These are phyloP conservation scores for Hipposideros armiger DNA, from an alignment of 2,113 vertebrate species.

Conservation along the genomic window DNA sequence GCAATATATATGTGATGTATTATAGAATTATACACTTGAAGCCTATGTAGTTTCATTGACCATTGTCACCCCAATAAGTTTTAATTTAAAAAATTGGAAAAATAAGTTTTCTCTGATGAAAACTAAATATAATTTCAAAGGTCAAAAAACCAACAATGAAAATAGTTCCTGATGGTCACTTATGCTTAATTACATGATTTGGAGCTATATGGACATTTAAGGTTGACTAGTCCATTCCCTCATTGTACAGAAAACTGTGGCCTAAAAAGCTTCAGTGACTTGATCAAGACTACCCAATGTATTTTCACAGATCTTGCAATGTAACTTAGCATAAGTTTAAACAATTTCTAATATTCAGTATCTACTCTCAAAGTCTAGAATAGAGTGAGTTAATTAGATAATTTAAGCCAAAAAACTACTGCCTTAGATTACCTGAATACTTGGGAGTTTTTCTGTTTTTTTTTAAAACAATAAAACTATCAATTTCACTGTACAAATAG, in stretches of 20 bases:
- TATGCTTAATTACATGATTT: constrained; percentile 51
- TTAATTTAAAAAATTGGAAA: no score
- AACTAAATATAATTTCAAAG: constrained; percentile 17
- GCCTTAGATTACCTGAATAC: background rate
- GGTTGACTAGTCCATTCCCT: background rate
- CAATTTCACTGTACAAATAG: background rate
- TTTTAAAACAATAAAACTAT: background rate
- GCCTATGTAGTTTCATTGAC: no score
- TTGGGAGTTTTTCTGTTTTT: background rate
- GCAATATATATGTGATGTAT: no score
- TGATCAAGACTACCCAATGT: background rate
- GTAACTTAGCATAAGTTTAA: background rate
- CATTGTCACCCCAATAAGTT: no score
- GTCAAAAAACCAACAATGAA: constrained; percentile 46
- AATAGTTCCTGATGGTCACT: background rate
- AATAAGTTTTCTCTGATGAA: constrained; percentile 5
- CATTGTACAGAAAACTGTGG: background rate
- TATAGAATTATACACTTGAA: no score
- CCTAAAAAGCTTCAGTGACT: background rate
- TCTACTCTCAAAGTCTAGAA: background rate
- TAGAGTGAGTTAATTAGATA: background rate
- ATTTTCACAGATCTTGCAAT: background rate
- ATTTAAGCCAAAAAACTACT: background rate
- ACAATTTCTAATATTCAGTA: background rate
- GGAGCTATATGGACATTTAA: background rate